Base-by-base conservation (phyloP, 2,888 invertebrate species). In the Monoplex corrugatus region DNA sequence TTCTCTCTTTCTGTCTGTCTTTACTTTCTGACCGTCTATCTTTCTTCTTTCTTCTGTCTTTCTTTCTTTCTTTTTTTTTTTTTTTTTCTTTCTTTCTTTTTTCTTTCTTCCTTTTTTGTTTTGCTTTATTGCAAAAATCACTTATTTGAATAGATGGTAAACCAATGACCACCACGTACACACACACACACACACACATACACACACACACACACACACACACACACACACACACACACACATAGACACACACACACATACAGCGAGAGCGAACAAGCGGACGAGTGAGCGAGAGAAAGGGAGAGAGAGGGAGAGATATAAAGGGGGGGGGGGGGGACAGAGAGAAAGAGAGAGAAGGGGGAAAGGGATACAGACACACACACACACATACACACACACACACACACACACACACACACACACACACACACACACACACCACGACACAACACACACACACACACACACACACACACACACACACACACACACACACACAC, bases 111-210 rank as follows among this genome's bases (percentile, higher is more conserved):
- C 28, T 5, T 68, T 28, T 68, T 28, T 28, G 5, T 68, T 5
- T 68, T 28, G 8, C 68, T 68, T 28, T 28, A 10, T 23, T 28
- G 16, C 8, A 16, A 68, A 10, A 68, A 10, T 19, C 68, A 68
- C 68, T 19, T 28, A 68, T 28, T 19, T 28, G 28, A 10, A 68
- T 28, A 68, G 16, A 68, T 28, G 28, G 16, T 19, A 10, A 68
- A 10, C 8, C 68, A 68, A 10, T 19, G 16, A 68, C 68, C 8
- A 10, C 5, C 68, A 68, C 68, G 28, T 28, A 68, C 68, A 68
- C 68, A 68, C 68, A 68, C 68, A 68, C 68, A 68, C 68, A 68
- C 68, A 68, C 68, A 68, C 68, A 68, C 68, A 68, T 28, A 68
- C 68, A 68, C 68, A 68, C 68, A 68, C 68, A 68, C 13, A 68